A percentile compares a stretch with the other conserved stretches of the same genome.
These are phyloP conservation scores for Etia nguti DNA, from an alignment of 2,113 vertebrate genomes.

Conservation along the genomic window DNA sequence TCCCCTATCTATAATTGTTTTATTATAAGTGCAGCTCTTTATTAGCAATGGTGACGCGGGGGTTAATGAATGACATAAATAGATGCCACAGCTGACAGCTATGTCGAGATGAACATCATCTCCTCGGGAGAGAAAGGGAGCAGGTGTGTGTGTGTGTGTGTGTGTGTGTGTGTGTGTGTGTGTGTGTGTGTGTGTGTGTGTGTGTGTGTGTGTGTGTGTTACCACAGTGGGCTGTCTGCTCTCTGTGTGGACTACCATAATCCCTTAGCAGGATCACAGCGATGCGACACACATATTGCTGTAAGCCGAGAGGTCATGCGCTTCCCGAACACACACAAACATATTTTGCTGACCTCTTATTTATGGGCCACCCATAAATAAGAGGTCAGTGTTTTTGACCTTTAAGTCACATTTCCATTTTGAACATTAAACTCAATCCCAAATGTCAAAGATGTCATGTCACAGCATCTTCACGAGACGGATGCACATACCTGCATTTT, in stretches of 20 bases:
- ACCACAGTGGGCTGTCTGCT: neutral
- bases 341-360: neutral
- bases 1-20: conserved; percentile 50
- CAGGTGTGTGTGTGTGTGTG: neutral
- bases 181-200: accelerated
- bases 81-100: conserved; percentile 25
- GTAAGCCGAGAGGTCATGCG: neutral
- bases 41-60: conserved; percentile 20
- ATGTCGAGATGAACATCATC: neutral
- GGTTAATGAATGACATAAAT: conserved; percentile 49
- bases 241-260: neutral
- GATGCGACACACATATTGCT: neutral
- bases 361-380: neutral
- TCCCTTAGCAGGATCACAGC: neutral
- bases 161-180: neutral
- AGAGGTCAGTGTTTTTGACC: neutral
- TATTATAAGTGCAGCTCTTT: conserved; percentile 50
- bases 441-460: neutral
- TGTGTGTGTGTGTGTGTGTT: neutral
- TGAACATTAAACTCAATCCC: neutral
- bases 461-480: neutral
- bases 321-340: neutral
- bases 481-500: neutral
- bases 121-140: conserved; percentile 14
- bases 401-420: neutral